Base-by-base conservation (phyloP, 2,797 vertebrate genomes). In the Moxostoma hubbsi region DNA sequence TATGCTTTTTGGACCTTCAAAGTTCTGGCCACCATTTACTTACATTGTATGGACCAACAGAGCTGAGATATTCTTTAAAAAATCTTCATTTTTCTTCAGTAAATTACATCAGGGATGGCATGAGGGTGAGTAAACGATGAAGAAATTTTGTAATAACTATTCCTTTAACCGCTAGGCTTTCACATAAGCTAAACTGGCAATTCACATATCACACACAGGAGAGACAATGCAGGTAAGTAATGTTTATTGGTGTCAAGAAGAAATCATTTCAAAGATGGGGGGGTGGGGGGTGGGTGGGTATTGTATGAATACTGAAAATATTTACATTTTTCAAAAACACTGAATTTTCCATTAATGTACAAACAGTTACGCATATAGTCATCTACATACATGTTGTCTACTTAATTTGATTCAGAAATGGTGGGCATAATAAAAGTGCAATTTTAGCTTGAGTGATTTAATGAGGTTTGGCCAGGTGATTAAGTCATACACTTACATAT, bases 351-450 rank as follows among this genome's bases (percentile, higher is more conserved):
- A 11, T 57, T 75, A 81, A 71, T 84, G 49, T 86, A 88, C 79
- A 86, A 82, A 87, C 61, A 74, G 57, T 77, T 62, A 74, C 12
- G 63, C 61, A 74, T 15, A 83, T 73, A 62, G 59, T 67, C 66
- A 15, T 77, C 50, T 47, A 73, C 54, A 80, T 36, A 82, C 43
- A 84, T 74, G 67, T 67, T 66, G 65, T 67, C 70, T 55, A 79
- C 68, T 65, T 71, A 64, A 54, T 57, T 15, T 64, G 13, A 76
- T 51, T 61, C 54, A 61, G 51, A 77, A 75, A 81, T 78, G 79
- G 57, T 84, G 15, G 66, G 51, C 73, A 82, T 82, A 12, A 72
- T 70, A 55, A 86, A 89, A 90, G 89, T 91, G 89, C 88, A 89
- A 85, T 84, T 84, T 65, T 71, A 70, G 51, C 64, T 58, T 53